Percentiles rank a stretch among this genome's conserved stretches.
These are phyloP conservation scores for Cyrtodaria siliqua DNA, from an alignment of 2,888 invertebrate species.

Conservation along the genomic window DNA sequence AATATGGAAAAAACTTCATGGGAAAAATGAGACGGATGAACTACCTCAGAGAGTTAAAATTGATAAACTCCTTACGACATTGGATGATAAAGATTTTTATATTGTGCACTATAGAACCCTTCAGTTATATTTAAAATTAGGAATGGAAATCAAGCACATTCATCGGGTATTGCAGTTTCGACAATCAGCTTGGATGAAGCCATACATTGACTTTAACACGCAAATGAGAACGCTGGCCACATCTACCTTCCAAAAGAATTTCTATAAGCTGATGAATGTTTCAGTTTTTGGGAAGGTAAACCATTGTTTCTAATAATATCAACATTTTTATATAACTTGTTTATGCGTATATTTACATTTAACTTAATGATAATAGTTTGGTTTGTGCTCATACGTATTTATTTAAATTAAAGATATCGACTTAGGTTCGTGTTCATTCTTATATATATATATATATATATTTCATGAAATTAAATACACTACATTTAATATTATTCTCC, in stretches of 20 bases:
- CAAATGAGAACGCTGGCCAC: slow-evolving; percentile 69
- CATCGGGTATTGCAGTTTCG: slow-evolving; percentile 78
- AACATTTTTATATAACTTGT: not conserved
- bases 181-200: slow-evolving; percentile 79
- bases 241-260: slow-evolving; percentile 73
- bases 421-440: too few species aligned
- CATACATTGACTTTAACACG: slow-evolving; percentile 79
- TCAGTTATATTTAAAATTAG: slow-evolving; percentile 35
- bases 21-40: not conserved
- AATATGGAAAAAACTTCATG: slow-evolving; percentile 16
- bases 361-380: not conserved
- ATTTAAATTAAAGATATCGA: too few species aligned
- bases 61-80: slow-evolving; percentile 9
- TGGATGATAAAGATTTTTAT: slow-evolving; percentile 16
- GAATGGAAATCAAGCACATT: slow-evolving; percentile 69
- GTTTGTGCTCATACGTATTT: too few species aligned
- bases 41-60: slow-evolving; percentile 1
- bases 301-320: too few species aligned
- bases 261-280: slow-evolving; percentile 72
- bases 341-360: too few species aligned
- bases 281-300: slow-evolving; percentile 83
- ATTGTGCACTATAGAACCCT: slow-evolving; percentile 29
- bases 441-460: not conserved
- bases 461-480: not conserved
- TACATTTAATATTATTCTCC: too few species aligned